Percentiles rank a stretch among this genome's conserved stretches.
These are phyloP conservation scores for Rhagophthalmus giganteus DNA, from an alignment of 2,888 invertebrate genomes.

Conservation along the genomic window DNA sequence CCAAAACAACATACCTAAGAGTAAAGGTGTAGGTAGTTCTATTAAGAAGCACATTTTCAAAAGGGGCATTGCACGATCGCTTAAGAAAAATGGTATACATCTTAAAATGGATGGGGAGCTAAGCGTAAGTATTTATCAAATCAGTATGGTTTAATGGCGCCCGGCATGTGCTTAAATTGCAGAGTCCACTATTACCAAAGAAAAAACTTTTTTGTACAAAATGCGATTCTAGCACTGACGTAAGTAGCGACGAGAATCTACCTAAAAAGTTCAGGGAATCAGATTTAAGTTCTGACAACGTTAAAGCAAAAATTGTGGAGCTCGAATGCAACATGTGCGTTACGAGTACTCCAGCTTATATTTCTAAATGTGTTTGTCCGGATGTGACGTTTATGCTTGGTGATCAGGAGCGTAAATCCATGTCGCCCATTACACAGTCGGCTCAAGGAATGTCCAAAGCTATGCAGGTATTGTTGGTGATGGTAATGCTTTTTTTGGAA, in stretches of 20 bases:
- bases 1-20: constrained; percentile 63
- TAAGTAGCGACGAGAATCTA: constrained; percentile 40
- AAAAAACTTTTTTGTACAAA: constrained; percentile 52
- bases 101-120: neutral
- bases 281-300: constrained; percentile 38
- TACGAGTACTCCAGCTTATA: constrained; percentile 54
- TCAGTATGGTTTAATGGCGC: too few species aligned
- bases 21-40: constrained; percentile 77
- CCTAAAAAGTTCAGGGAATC: constrained; percentile 38
- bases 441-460: constrained; percentile 84
- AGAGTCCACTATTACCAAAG: constrained; percentile 44
- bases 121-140: too few species aligned
- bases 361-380: constrained; percentile 39
- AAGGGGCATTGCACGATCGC: constrained; percentile 58
- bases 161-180: constrained; percentile 34
- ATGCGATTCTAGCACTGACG: constrained; percentile 48
- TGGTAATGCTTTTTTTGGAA: neutral
- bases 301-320: constrained; percentile 45
- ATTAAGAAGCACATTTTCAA: constrained; percentile 85
- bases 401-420: constrained; percentile 67
- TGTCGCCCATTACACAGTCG: constrained; percentile 88
- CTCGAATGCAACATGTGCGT: constrained; percentile 39
- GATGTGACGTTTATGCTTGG: constrained; percentile 55
- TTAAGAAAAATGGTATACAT: constrained; percentile 46
- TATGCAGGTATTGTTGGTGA: constrained; percentile 75